Conservation (phyloP, 2,888 invertebrate genomes). For the Drosophila mayaguana region DNA sequence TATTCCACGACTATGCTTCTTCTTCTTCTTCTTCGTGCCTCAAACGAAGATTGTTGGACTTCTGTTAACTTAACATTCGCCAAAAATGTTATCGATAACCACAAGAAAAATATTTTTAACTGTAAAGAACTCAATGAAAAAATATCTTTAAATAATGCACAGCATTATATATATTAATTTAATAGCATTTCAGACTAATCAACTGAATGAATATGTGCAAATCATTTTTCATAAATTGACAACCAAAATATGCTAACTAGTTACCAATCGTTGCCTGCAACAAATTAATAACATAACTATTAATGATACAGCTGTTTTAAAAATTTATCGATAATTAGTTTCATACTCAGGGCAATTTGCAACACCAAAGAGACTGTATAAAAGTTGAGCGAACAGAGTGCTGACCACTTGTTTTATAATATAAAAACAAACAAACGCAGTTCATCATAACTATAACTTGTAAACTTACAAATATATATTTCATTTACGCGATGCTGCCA, state of each 20-base stretch:
- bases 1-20: conserved; percentile 48
- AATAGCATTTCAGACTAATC: not conserved
- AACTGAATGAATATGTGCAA: not conserved
- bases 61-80: conserved; percentile 34
- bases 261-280: not conserved
- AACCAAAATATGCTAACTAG: not conserved
- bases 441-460: conserved; percentile 1
- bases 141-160: not conserved
- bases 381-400: not conserved
- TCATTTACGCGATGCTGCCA: conserved; percentile 22
- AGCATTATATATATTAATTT: too few species aligned
- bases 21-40: conserved; percentile 39
- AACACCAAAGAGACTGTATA: not conserved
- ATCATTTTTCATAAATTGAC: not conserved
- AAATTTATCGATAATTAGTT: conserved; percentile 17
- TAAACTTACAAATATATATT: not conserved
- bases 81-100: conserved; percentile 18
- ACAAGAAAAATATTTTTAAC: not conserved
- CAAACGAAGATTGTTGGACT: conserved; percentile 36
- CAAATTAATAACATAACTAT: conserved; percentile 6
- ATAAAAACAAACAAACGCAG: not conserved
- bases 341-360: not conserved
- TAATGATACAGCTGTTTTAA: conserved; percentile 24
- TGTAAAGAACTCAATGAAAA: not conserved
- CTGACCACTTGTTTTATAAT: not conserved